Base-by-base conservation (phyloP, 2,113 vertebrate genomes). In the Thalassarche chlororhynchos region DNA sequence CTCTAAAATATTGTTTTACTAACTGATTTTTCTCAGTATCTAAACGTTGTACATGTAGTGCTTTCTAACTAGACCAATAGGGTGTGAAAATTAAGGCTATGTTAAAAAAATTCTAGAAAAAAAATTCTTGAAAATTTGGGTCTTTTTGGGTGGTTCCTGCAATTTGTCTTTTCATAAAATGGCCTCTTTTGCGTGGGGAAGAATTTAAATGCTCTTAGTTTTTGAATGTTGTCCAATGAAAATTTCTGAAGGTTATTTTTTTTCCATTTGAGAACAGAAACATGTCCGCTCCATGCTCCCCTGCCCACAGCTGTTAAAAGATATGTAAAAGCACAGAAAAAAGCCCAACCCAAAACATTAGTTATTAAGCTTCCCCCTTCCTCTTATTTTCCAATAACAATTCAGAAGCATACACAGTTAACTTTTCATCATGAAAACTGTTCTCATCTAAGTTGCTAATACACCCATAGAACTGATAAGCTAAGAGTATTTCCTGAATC, bases 231-330 rank as follows among this genome's bases (percentile, higher is more conserved):
- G 58, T 97, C 95, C 96, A 97, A 77, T 91, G 75, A 96, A 97
- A 93, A 97, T 96, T 95, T 96, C 82, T 96, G 84, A 91, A 75
- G 31, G 32, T 84, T 90, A 55, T 87, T 96, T 90, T 89, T 89
- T 93, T 96, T 95, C 87, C 91, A 90, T 86, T 88, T 91, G 79
- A 96, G 94, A 97, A 96, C 78, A 97, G 93, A 95, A 97, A 85
- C 71, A 80, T 91, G 93, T 86, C 85, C 0, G 15, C 68, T 96
- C 75, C 75, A 90, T 94, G 93, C 82, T 96, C 79, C 71, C 91
- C 94, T 97, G 91, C 94, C 89, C 91, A 64, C 94, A 97, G 93
- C 95, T 97, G 97, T 93, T 96, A 96, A 97, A 94, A 97, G 93
- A 97, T 90, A 96, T 88, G 82, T 94, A 91, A 97, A 96, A 91